A percentile compares a stretch with the other conserved stretches of the same genome.
These are phyloP conservation scores for Phoeniculus purpureus DNA, from an alignment of 2,797 vertebrate species.

Conservation along the genomic window DNA sequence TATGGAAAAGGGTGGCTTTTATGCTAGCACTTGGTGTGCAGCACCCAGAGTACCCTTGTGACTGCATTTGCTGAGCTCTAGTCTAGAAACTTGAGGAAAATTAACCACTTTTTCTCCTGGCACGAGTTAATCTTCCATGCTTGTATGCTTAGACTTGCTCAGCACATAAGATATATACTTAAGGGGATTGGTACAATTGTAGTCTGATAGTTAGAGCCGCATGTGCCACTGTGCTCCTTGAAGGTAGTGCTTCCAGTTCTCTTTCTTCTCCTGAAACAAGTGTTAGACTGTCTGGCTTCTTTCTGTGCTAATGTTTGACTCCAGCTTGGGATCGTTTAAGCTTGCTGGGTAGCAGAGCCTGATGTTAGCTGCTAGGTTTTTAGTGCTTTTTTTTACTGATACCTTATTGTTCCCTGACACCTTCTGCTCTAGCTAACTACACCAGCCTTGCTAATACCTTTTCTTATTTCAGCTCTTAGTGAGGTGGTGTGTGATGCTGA, in stretches of 20 bases:
- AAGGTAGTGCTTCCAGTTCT: accelerated
- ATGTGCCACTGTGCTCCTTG: accelerated
- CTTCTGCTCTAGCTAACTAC: neutral
- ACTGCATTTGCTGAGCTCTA: neutral
- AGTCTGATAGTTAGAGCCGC: accelerated
- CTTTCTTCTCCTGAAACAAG: neutral
- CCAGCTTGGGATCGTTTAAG: neutral
- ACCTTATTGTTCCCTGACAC: neutral
- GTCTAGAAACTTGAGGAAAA: neutral
- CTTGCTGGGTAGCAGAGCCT: neutral
- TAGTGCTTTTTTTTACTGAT: neutral
- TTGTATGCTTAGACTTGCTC: neutral
- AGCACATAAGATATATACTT: neutral
- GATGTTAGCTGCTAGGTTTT: neutral
- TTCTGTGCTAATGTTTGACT: neutral
- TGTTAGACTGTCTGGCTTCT: neutral
- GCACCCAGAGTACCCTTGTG: neutral
- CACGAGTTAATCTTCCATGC: neutral
- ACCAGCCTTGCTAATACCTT: neutral
- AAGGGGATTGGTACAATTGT: neutral
- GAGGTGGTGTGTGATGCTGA: neutral
- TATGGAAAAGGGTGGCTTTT: neutral
- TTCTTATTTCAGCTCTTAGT: neutral
- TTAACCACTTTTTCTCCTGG: neutral
- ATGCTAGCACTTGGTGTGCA: accelerated